Conservation (phyloP, 2,113 vertebrate genomes). For the Toxotes chatareus region DNA sequence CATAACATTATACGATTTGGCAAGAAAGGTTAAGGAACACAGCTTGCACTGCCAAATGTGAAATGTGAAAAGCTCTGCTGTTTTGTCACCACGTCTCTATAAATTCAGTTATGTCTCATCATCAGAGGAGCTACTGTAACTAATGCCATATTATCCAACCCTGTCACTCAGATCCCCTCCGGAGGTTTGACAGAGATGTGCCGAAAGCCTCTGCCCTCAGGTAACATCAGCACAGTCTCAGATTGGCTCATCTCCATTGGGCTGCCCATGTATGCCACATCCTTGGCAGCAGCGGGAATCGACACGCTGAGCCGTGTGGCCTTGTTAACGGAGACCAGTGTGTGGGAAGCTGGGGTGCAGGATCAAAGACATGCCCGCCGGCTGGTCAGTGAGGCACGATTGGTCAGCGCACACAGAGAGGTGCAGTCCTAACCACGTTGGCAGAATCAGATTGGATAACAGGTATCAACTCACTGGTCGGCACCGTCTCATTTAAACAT, state of each 20-base stretch:
- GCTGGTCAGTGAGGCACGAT: conserved; percentile 89
- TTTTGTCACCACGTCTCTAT: background rate
- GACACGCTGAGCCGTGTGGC: conserved; percentile 89
- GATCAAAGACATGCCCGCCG: conserved; percentile 91
- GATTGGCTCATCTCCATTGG: conserved; percentile 96
- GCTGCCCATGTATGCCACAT: conserved; percentile 91
- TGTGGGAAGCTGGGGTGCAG: conserved; percentile 90
- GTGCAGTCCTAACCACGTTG: conserved; percentile 59
- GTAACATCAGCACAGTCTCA: conserved; percentile 86
- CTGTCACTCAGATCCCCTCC: conserved; percentile 90
- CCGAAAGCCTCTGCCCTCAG: conserved; percentile 88
- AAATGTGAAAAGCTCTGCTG: no score
- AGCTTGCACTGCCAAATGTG: background rate
- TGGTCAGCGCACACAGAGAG: conserved; percentile 79
- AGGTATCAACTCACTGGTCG: conserved; percentile 54
- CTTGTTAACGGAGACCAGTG: conserved; percentile 88
- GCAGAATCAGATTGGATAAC: conserved; percentile 7
- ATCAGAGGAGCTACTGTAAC: conserved; percentile 2
- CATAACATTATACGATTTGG: background rate
- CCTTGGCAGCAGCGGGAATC: conserved; percentile 87
- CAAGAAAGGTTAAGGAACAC: background rate
- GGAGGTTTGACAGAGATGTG: conserved; percentile 94
- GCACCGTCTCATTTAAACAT: conserved; percentile 29
- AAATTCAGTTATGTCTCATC: background rate
- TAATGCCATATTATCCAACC: background rate